Evolutionary conservation across 2,797 vertebrate genomes (phyloP).

Genomic region (Rachycentron canadum): DNA sequence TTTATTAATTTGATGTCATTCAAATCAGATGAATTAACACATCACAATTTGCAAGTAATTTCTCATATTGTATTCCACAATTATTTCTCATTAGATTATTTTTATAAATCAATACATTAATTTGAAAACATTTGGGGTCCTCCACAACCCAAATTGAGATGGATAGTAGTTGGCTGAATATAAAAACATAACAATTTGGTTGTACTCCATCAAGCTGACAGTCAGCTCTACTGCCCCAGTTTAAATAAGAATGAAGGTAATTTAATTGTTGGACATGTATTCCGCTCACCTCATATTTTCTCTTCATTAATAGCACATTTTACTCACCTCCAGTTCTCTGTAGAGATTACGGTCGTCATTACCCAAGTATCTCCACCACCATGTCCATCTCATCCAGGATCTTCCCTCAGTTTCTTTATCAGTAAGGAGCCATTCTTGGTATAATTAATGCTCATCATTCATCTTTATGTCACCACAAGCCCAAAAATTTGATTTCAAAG

Average conservation of each 20-base stretch:
- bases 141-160: too few species aligned
- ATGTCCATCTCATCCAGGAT: not conserved
- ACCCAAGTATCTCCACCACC: not conserved
- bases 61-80: too few species aligned
- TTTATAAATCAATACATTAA: too few species aligned
- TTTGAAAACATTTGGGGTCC: too few species aligned
- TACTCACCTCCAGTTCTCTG: not conserved
- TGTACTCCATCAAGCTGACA: not conserved
- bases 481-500: not conserved
- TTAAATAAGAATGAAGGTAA: not conserved
- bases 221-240: not conserved
- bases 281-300: not conserved
- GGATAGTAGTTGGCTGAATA: not conserved
- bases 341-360: not conserved
- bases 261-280: not conserved
- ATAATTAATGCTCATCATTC: not conserved
- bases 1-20: too few species aligned
- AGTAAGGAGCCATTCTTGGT: not conserved
- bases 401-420: not conserved
- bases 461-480: not conserved
- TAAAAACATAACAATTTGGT: not conserved
- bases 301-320: not conserved
- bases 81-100: too few species aligned
- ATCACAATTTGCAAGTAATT: too few species aligned
- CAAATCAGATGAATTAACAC: too few species aligned